Evolutionary conservation across 2,113 vertebrate species (phyloP).

Genomic region (Plotosus lineatus): DNA sequence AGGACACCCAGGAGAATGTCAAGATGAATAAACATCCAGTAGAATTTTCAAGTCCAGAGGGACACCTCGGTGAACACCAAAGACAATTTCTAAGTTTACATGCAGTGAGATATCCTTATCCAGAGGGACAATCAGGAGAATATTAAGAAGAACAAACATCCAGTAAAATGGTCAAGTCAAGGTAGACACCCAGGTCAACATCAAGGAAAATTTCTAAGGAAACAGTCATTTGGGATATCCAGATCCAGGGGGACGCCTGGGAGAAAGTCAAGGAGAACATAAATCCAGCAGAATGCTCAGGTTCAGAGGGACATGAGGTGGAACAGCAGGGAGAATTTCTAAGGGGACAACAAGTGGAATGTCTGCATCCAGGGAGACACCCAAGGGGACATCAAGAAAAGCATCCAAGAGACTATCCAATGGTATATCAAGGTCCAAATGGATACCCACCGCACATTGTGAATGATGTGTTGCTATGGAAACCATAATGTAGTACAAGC

Average conservation of each 20-base stretch:
- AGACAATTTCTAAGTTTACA: background rate
- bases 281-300: slow-evolving; percentile 51
- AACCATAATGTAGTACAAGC: background rate
- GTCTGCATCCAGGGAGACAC: background rate
- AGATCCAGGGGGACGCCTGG: slow-evolving; percentile 25
- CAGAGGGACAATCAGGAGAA: background rate
- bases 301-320: slow-evolving; percentile 54
- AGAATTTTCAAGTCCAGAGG: background rate
- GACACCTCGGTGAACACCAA: background rate
- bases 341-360: background rate
- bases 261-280: slow-evolving; percentile 19
- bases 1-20: background rate
- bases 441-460: background rate
- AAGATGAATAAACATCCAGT: slow-evolving; percentile 49
- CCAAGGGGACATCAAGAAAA: background rate
- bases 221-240: background rate
- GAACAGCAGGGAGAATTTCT: slow-evolving; percentile 23
- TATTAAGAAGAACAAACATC: slow-evolving; percentile 52
- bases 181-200: too few species aligned
- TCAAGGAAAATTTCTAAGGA: background rate
- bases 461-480: background rate
- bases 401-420: background rate
- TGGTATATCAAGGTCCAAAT: background rate
- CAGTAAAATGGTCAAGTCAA: background rate
- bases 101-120: background rate